A percentile compares a stretch with the other conserved stretches of the same genome.
phyloP scores from a whole-genome alignment of 1,140 invertebrate species.

The Atta cephalotes region DNA sequence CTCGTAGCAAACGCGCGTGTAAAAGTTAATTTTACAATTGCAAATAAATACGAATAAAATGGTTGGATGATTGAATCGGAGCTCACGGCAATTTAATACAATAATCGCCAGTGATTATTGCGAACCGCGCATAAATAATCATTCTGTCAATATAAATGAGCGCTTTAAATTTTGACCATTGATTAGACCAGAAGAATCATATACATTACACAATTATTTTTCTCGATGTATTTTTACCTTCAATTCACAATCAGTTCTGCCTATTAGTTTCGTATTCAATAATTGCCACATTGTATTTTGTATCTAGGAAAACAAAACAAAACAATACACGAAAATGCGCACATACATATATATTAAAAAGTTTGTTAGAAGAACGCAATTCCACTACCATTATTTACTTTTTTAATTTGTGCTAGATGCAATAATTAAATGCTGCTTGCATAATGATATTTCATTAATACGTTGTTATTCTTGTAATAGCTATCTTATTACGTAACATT shows the following conservation, averaged over 20 bases:
- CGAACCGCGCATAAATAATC: constrained; percentile 45
- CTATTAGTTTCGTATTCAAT: constrained; percentile 3
- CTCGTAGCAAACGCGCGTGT: not conserved
- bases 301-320: not conserved
- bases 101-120: constrained; percentile 55
- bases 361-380: not conserved
- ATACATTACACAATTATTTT: not conserved
- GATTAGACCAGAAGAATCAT: constrained; percentile 24
- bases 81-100: constrained; percentile 29
- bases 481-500: not conserved
- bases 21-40: constrained; percentile 51
- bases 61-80: constrained; percentile 29
- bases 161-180: constrained; percentile 40
- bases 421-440: constrained; percentile 6
- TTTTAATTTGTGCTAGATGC: not conserved
- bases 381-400: not conserved
- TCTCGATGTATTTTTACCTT: not conserved
- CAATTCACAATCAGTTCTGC: not conserved
- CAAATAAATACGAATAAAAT: constrained; percentile 50
- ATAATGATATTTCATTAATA: constrained; percentile 17
- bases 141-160: constrained; percentile 22
- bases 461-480: not conserved
- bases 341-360: too few species aligned
- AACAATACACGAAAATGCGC: too few species aligned
- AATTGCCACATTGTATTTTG: constrained; percentile 14